These are phyloP conservation scores for Mergus octosetaceus DNA, from an alignment of 2,797 vertebrate genomes.

Conservation along the genomic window DNA sequence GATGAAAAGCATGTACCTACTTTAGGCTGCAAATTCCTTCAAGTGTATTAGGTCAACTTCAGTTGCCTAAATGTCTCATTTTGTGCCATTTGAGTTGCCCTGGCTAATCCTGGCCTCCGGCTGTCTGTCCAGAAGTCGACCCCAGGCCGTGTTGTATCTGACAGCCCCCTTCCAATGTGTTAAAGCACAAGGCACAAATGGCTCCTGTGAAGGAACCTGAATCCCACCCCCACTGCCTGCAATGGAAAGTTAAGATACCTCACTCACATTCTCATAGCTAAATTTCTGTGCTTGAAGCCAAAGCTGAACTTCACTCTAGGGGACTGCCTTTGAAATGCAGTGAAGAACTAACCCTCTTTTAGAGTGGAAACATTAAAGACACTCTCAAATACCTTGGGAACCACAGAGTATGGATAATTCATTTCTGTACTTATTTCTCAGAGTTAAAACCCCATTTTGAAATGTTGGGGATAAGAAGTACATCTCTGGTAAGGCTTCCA, in stretches of 20 bases:
- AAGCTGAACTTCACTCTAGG: conserved; percentile 51
- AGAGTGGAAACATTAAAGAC: conserved; percentile 42
- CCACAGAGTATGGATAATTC: conserved; percentile 48
- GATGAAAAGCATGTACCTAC: not conserved
- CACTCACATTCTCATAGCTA: not conserved
- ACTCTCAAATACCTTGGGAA: conserved; percentile 43
- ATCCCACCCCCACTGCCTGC: not conserved
- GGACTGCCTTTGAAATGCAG: conserved; percentile 54
- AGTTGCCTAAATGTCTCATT: not conserved
- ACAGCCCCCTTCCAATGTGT: not conserved
- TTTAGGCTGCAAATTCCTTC: not conserved
- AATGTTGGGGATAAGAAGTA: not conserved
- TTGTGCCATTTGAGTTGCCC: not conserved
- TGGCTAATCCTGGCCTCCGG: not conserved
- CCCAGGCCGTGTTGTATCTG: not conserved
- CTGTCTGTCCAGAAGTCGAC: not conserved
- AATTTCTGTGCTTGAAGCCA: conserved; percentile 30
- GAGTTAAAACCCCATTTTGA: conserved; percentile 29
- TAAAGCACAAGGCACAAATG: not conserved
- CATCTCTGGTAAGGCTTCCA: not conserved
- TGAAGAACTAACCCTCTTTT: conserved; percentile 39
- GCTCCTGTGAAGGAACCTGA: not conserved
- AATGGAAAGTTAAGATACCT: conserved; percentile 10
- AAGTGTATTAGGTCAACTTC: not conserved
- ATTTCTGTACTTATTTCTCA: conserved; percentile 30